Percentiles rank a stretch among this genome's conserved stretches.
Conservation (phyloP, 2,113 vertebrate genomes). For the Ascaphus truei region DNA sequence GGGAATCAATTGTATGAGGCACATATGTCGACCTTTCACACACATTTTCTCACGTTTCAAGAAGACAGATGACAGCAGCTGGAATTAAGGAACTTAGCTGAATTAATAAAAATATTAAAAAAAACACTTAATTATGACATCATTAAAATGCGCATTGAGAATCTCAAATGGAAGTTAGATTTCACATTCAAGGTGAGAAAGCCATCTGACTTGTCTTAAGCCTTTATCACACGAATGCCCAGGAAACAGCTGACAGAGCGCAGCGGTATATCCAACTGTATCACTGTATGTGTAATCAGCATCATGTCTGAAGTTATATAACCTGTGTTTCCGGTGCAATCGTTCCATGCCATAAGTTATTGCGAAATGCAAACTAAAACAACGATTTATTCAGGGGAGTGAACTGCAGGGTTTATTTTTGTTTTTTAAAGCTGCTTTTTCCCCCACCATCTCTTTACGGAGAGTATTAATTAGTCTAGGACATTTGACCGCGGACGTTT, state of each 20-base stretch:
- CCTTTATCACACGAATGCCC: background rate
- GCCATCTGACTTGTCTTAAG: background rate
- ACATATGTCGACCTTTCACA: slow-evolving; percentile 37
- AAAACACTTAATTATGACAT: slow-evolving; percentile 19
- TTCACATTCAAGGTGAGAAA: slow-evolving; percentile 14
- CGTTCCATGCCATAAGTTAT: too few relatives aligned
- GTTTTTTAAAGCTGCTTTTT: background rate
- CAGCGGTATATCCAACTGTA: background rate
- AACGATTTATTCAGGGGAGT: too few relatives aligned
- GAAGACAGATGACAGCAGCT: slow-evolving; percentile 31
- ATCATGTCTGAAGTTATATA: background rate
- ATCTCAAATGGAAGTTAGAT: background rate
- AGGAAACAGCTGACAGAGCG: background rate
- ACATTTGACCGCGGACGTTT: too few relatives aligned
- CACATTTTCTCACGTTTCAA: slow-evolving; percentile 33
- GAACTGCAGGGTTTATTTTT: too few relatives aligned
- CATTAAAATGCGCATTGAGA: slow-evolving; percentile 32
- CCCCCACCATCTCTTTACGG: too few relatives aligned
- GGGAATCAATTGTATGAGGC: slow-evolving; percentile 22
- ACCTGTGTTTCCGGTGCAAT: too few relatives aligned
- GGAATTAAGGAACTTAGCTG: slow-evolving; percentile 11
- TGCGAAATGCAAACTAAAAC: too few relatives aligned
- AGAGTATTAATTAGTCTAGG: too few relatives aligned
- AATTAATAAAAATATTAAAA: background rate
- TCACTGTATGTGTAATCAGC: background rate